phyloP scores from a whole-genome alignment of 1,140 invertebrate genomes.

The Apis florea region DNA sequence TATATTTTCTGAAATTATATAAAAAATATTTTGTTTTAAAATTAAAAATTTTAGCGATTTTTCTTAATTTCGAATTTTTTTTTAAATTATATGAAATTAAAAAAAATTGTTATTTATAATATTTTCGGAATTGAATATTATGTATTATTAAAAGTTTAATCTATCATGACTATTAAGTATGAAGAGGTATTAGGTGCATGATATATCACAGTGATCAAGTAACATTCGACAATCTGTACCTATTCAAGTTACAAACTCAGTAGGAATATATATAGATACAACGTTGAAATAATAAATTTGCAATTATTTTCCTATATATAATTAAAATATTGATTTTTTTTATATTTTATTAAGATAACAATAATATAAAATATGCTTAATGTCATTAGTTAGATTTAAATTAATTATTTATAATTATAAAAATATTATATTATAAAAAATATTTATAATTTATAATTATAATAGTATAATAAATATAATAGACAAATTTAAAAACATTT shows the following conservation, averaged over 20 bases:
- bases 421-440: too few relatives aligned
- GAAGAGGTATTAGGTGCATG: slow-evolving; percentile 25
- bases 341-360: too few relatives aligned
- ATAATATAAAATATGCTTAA: not conserved
- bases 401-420: too few relatives aligned
- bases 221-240: slow-evolving; percentile 1
- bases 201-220: slow-evolving; percentile 50
- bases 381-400: too few relatives aligned
- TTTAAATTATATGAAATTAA: not conserved
- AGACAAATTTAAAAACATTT: not conserved
- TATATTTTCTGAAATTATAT: not conserved
- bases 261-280: not conserved
- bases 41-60: not conserved
- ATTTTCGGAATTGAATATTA: slow-evolving; percentile 4
- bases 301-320: not conserved
- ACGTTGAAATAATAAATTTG: not conserved
- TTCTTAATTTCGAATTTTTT: not conserved
- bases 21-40: not conserved
- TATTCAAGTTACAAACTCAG: not conserved
- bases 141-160: slow-evolving; percentile 35
- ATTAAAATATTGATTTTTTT: too few relatives aligned
- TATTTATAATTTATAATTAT: too few relatives aligned
- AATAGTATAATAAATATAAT: too few relatives aligned
- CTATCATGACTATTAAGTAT: slow-evolving; percentile 31
- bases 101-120: not conserved